These are phyloP conservation scores for Labeo calbasu DNA, from an alignment of 2,797 vertebrate genomes.

Conservation along the genomic window DNA sequence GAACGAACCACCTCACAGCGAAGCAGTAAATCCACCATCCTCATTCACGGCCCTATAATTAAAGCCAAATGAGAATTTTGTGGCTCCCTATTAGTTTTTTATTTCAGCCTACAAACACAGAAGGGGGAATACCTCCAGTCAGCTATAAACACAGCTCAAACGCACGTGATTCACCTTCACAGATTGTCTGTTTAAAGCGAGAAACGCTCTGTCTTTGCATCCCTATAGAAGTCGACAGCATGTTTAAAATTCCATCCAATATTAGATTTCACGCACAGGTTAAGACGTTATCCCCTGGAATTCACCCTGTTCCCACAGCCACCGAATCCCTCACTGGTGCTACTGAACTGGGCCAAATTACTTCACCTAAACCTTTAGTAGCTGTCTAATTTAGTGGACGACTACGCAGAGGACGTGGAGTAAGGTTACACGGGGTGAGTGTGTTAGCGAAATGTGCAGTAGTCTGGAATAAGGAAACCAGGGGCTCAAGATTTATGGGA, in stretches of 20 bases:
- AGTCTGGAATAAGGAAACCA: conserved; percentile 40
- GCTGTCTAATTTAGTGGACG: conserved; percentile 36
- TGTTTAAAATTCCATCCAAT: conserved; percentile 55
- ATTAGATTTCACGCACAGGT: conserved; percentile 56
- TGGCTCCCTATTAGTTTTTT: conserved; percentile 63
- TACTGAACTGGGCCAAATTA: conserved; percentile 35
- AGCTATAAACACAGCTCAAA: conserved; percentile 25
- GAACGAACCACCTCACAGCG: conserved; percentile 36
- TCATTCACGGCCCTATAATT: conserved; percentile 53
- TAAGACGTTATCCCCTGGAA: conserved; percentile 44
- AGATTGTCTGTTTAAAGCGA: conserved; percentile 44
- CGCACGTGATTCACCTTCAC: conserved; percentile 4
- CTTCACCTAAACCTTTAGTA: conserved; percentile 32
- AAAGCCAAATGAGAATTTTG: conserved; percentile 66
- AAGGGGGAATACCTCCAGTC: conserved; percentile 37
- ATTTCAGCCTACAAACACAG: conserved; percentile 57
- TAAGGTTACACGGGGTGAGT: conserved; percentile 11
- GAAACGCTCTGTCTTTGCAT: conserved; percentile 14
- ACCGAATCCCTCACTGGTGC: conserved; percentile 28
- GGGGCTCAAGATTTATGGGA: conserved; percentile 48
- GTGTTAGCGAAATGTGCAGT: conserved; percentile 41
- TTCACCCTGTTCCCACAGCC: conserved; percentile 40
- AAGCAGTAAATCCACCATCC: conserved; percentile 58
- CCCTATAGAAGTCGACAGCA: conserved; percentile 25
- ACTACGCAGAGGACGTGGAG: conserved; percentile 12